Evolutionary conservation across 1,140 invertebrate genomes (phyloP), one percentile per base, ranked within the genome.

Genomic region (Zaprionus vittiger): DNA sequence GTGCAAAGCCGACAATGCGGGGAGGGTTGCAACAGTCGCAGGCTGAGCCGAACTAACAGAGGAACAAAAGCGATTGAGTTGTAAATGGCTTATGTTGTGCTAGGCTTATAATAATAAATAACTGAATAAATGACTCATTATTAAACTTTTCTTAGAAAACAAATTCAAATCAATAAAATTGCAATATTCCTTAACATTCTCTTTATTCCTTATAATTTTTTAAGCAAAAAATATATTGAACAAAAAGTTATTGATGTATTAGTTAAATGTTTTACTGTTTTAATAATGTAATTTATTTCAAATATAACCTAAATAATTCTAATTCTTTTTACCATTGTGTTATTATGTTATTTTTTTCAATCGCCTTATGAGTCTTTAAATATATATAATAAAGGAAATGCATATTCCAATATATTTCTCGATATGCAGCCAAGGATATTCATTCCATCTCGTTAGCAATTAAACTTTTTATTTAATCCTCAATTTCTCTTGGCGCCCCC

Each of bases 1-100:
- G 83, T 79, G 38, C 61, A 20, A 15, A 31, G 15, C 38, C 17
- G 54, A 15, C 15, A 24, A n/a, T 41, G 6, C 31, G 31, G 9
- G 9, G 31, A 3, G 31, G 31, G 9, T 34, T 34, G 31, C 31
- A 11, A 2, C 31, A 11, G 31, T 4, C 9, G 31, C 31, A 9
- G 3, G 9, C 31, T 34, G 31, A 20, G 38, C 14, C 6, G 4
- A 4, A 41, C 20, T 15, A 64, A 52, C 52, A 17, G 14, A n/a
- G 38, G 4, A 5, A 41, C 15, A 15, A 41, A n/a, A n/a, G 38
- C 15, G 38, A 41, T 41, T 41, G 38, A 41, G 38, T 41, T 15
- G 4, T 41, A n/a, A 41, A 41, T 15, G 15, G 14, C 38, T 41
- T 41, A 41, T 14, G 14, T 41, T n/a, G 15, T 5, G 15, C 12